Evolutionary conservation across 2,797 vertebrate species (phyloP), one percentile per base, ranked within the genome.

Genomic region (Babyrousa celebensis): DNA sequence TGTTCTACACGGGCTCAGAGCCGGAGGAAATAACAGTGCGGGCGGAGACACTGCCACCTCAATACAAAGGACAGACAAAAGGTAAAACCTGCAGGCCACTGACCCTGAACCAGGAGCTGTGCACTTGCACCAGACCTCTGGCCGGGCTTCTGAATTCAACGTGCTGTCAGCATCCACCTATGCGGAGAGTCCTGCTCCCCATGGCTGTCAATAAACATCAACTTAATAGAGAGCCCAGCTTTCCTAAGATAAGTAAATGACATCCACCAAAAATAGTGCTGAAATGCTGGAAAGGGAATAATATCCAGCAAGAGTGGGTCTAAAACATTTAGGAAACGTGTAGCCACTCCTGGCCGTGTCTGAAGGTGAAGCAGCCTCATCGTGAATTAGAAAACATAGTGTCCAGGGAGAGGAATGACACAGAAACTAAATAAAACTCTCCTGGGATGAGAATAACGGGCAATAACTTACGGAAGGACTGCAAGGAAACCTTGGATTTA

Each of bases 91-190:
- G 21, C 82, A n/a, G 6, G 68, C 52, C 43, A 36, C 65, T 56
- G 2, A 54, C 23, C n/a, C 3, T 2, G 27, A 29, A 25, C 1
- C 3, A 12, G 12, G 27, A 82, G 27, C 29, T 2, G 1, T 6
- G 27, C 21, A 6, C 12, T 12, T 36, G n/a, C 12, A 2, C 1
- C 10, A 20, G n/a, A 48, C 27, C 17, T 17, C 1, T 12, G 17
- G 15, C 20, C 21, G 6, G 11, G 20, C 4, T 40, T 70, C 25
- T 71, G 20, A 17, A 36, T 16, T 86, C 23, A 23, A 6, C 4
- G 48, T 1, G 5, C 43, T 25, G 3, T 17, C 23, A 52, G 14
- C 23, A 10, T 20, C 54, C 21, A 62, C 20, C 25, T 56, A 21
- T 25, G 4, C 9, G 52, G 27, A 43, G 8, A 36, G 12, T 8